phyloP scores from a whole-genome alignment of 2,888 invertebrate genomes.

The Latheticus oryzae region DNA sequence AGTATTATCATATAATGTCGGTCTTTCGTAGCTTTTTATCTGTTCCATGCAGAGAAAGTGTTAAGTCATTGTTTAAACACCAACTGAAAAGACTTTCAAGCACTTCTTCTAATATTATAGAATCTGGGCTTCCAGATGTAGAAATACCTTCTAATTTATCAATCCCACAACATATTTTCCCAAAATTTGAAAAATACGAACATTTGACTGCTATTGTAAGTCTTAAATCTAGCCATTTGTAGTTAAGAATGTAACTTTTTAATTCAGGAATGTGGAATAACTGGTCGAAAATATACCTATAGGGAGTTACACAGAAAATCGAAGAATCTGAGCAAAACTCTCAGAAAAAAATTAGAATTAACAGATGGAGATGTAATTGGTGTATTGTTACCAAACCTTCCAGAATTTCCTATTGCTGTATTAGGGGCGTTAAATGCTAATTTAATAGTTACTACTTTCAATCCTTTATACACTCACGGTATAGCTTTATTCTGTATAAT shows the following conservation, averaged over 20 bases:
- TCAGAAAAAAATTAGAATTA: conserved; percentile 75
- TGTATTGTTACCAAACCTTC: conserved; percentile 79
- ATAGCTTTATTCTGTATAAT: no score
- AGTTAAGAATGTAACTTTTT: conserved; percentile 14
- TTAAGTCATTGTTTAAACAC: no score
- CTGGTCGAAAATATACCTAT: conserved; percentile 79
- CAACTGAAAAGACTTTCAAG: conserved; percentile 2
- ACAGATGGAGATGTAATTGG: conserved; percentile 76
- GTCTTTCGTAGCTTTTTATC: not conserved
- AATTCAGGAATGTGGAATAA: conserved; percentile 76
- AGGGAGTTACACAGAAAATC: conserved; percentile 74
- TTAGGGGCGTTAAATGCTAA: conserved; percentile 79
- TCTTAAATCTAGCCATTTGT: not conserved
- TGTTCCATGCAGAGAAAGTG: not conserved
- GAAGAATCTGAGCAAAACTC: conserved; percentile 68
- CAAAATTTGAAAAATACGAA: conserved; percentile 14
- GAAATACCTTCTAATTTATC: conserved; percentile 5
- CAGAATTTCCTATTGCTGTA: conserved; percentile 77
- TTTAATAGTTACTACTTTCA: conserved; percentile 76
- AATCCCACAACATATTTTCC: conserved; percentile 8
- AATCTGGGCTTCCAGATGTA: conserved; percentile 1
- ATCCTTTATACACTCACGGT: conserved; percentile 76
- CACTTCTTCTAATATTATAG: conserved; percentile 4
- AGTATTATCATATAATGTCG: no score
- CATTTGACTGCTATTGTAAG: conserved; percentile 2